Evolutionary conservation across 2,888 invertebrate genomes (phyloP).

Genomic region (Heliconius ethilla): DNA sequence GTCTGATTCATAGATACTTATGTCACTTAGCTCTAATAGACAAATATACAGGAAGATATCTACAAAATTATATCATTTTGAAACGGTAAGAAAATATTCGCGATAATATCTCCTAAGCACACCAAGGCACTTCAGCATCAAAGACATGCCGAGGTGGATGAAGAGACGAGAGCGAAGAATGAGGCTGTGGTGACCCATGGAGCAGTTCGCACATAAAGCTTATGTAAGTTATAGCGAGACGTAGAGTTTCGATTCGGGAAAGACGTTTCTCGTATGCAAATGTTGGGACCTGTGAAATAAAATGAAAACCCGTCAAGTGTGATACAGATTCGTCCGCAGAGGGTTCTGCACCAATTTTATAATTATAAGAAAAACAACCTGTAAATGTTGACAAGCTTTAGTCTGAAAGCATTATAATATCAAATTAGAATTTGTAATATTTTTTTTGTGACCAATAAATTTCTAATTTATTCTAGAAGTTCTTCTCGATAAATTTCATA

Average conservation of each 20-base stretch:
- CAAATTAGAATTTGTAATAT: too few relatives aligned
- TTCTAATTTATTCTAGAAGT: too few relatives aligned
- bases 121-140: slow-evolving; percentile 78
- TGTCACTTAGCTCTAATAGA: background rate
- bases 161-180: slow-evolving; percentile 62
- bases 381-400: too few relatives aligned
- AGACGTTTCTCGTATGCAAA: slow-evolving; percentile 98
- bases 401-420: too few relatives aligned
- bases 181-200: slow-evolving; percentile 83
- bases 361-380: too few relatives aligned
- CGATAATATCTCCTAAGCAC: slow-evolving; percentile 56
- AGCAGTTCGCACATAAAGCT: slow-evolving; percentile 97
- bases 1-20: background rate
- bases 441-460: too few relatives aligned
- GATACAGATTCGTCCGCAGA: background rate
- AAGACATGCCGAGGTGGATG: slow-evolving; percentile 72
- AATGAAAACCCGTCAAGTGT: background rate
- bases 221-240: slow-evolving; percentile 97
- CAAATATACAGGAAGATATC: slow-evolving; percentile 3
- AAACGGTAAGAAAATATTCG: background rate
- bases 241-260: slow-evolving; percentile 96
- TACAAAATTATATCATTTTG: background rate
- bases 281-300: slow-evolving; percentile 87
- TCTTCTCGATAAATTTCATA: too few relatives aligned
- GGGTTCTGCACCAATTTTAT: background rate